phyloP scores from a whole-genome alignment of 2,113 vertebrate species.

The Heteronetta atricapilla region DNA sequence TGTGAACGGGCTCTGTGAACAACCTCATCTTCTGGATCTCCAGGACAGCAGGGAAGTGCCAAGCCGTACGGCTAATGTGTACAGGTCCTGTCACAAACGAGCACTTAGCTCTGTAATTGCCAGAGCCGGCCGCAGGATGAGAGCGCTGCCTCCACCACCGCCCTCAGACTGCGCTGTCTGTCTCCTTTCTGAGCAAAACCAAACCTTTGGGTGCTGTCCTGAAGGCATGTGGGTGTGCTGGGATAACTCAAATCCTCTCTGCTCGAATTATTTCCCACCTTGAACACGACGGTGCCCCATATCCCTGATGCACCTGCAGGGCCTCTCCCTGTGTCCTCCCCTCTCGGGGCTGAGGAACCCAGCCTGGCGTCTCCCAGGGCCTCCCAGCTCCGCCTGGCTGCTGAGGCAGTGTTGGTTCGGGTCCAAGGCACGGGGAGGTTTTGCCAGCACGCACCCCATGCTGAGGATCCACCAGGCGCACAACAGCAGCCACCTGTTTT shows the following conservation, averaged over 20 bases:
- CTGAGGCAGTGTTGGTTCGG: background rate
- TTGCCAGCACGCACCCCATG: background rate
- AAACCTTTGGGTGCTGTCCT: background rate
- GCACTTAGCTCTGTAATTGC: constrained; percentile 11
- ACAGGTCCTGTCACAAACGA: background rate
- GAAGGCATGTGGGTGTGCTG: background rate
- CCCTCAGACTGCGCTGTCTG: background rate
- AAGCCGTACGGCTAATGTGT: background rate
- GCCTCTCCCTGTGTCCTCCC: constrained; percentile 4
- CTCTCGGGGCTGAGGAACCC: constrained; percentile 34
- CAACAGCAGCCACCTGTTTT: background rate
- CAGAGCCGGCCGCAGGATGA: background rate
- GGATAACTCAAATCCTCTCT: background rate
- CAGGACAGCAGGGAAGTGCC: background rate
- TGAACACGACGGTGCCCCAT: background rate
- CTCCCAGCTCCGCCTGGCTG: background rate
- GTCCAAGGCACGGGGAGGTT: background rate
- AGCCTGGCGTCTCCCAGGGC: background rate
- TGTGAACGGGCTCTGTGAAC: background rate
- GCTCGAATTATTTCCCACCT: background rate
- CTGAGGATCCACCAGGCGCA: background rate
- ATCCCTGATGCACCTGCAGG: constrained; percentile 17
- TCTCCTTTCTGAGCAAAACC: background rate
- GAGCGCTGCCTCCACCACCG: background rate
- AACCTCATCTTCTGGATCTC: background rate